Conservation (phyloP, 2,888 invertebrate genomes). For the Notodonta dromedarius region DNA sequence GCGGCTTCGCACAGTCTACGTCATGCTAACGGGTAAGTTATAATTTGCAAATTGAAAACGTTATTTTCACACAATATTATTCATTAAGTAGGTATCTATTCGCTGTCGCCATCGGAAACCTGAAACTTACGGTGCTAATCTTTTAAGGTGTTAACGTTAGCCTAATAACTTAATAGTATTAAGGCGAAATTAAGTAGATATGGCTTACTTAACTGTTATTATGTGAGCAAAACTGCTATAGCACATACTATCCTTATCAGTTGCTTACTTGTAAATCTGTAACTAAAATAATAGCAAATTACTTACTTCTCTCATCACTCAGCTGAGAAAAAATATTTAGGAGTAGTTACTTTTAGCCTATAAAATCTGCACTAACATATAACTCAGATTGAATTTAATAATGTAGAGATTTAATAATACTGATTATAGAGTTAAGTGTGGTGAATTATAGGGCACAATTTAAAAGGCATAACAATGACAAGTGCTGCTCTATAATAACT, state of each 20-base stretch:
- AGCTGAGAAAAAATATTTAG: too few species aligned
- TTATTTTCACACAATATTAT: neutral
- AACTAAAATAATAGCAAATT: too few species aligned
- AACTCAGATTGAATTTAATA: neutral
- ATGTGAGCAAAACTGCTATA: neutral
- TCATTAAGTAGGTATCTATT: neutral
- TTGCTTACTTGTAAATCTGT: too few species aligned
- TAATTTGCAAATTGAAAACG: conserved; percentile 16
- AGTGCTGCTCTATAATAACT: conserved; percentile 17
- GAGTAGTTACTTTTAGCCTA: too few species aligned
- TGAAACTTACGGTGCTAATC: conserved; percentile 15
- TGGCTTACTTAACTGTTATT: too few species aligned
- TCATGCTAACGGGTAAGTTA: conserved; percentile 75
- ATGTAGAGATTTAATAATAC: neutral
- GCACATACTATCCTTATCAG: too few species aligned
- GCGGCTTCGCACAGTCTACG: conserved; percentile 66
- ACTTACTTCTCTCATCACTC: too few species aligned
- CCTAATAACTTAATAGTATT: conserved; percentile 35
- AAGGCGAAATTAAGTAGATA: conserved; percentile 12
- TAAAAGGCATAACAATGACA: conserved; percentile 18
- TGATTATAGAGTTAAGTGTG: neutral
- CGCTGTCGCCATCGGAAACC: conserved; percentile 4
- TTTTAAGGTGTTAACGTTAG: conserved; percentile 17
- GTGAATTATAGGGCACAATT: neutral
- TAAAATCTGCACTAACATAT: too few species aligned